Evolutionary conservation across 1,140 invertebrate genomes (phyloP), one percentile per base, ranked within the genome.

Genomic region (Nomia melanderi): DNA sequence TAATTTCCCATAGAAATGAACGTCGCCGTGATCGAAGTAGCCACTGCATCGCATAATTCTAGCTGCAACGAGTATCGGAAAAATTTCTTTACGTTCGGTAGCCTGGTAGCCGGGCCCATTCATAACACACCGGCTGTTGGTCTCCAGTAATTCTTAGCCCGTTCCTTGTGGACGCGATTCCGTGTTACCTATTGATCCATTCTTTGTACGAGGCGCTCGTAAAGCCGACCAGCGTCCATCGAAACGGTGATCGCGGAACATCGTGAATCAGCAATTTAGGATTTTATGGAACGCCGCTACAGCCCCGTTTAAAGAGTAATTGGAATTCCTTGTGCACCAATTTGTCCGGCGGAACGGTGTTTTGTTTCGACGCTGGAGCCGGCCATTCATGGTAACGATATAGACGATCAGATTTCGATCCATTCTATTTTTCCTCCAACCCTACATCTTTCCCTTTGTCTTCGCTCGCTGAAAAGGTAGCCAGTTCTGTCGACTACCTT

Each of bases 1-100:
- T 65, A 71, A 79, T 76, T 79, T 71, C 47, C 50, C 47, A 27
- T 64, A 57, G 31, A 11, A 64, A 77, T 77, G 33, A 36, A 29
- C 7, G 31, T 3, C 2, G 7, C 14, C 20, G 23, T 25, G 54
- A 56, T 56, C 14, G 12, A 44, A 5, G 14, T n/a, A n/a, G n/a
- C n/a, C n/a, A 17, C 14, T 2, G 25, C 25, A 1, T 11, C 62
- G 25, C 1, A 9, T 39, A 31, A 20, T 9, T 62, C 33, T n/a
- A 20, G 11, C 23, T 11, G 1, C n/a, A 1, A 4, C 29, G 57
- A 23, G 57, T 60, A 60, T 60, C 57, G 57, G 20, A n/a, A 23
- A 33, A 57, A 57, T 57, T 31, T 36, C 33, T 23, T 60, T 36
- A 36, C n/a, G n/a, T 50, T 33, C 29, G 11, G 41, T 33, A 41